phyloP scores from a whole-genome alignment of 92 coral and sea anemone genomes.

The Bergia sp. region DNA sequence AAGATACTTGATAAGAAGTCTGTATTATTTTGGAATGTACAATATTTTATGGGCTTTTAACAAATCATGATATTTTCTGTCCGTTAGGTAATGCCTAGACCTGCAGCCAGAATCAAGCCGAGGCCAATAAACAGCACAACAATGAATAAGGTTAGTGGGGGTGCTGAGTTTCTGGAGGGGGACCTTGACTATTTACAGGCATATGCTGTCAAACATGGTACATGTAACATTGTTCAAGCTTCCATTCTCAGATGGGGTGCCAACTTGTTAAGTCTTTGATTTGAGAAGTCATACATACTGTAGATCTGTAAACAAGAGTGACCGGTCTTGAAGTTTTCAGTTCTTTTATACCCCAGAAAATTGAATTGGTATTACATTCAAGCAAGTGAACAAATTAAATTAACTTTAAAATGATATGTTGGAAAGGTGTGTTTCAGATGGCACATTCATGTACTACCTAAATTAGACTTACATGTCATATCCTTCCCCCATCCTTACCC shows the following conservation, averaged over 20 bases:
- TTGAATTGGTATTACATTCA: too few species aligned
- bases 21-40: not conserved
- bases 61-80: not conserved
- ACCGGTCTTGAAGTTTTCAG: too few species aligned
- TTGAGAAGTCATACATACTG: not conserved
- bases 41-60: too few species aligned
- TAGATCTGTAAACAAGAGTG: too few species aligned
- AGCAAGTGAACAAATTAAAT: too few species aligned
- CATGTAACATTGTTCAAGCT: not conserved
- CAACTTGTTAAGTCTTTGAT: not conserved
- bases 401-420: too few species aligned
- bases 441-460: too few species aligned
- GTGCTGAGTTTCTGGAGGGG: not conserved
- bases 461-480: too few species aligned
- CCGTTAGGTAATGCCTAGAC: conserved; percentile 89
- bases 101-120: conserved; percentile 93
- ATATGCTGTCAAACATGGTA: not conserved
- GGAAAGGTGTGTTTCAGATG: too few species aligned
- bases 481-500: too few species aligned
- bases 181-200: not conserved
- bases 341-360: too few species aligned
- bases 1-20: not conserved
- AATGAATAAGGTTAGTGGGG: conserved; percentile 71
- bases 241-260: not conserved
- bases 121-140: conserved; percentile 83